Percentiles rank a stretch among this genome's conserved stretches.
These are phyloP conservation scores for Danio jaintianensis DNA, from an alignment of 2,797 vertebrate genomes.

Conservation along the genomic window DNA sequence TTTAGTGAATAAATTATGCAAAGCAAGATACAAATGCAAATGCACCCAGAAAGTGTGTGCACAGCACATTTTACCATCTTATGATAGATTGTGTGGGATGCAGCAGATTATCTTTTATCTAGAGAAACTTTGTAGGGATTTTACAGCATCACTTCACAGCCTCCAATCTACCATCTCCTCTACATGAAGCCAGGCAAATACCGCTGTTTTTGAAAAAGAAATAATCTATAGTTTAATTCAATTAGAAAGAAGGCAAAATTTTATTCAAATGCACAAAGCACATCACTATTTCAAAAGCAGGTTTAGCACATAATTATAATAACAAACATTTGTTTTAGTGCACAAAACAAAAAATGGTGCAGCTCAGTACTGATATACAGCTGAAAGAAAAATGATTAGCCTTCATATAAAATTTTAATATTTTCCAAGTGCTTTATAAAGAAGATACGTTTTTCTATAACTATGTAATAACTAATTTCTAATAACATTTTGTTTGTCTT, in stretches of 20 bases:
- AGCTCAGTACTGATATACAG: not conserved
- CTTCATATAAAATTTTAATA: too few species aligned
- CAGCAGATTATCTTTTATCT: slow-evolving; percentile 1
- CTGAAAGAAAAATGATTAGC: too few species aligned
- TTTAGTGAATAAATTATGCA: not conserved
- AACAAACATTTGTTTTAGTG: not conserved
- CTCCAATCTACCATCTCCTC: not conserved
- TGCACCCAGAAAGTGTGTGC: not conserved
- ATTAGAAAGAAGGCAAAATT: not conserved
- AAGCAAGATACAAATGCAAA: not conserved
- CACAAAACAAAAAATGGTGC: not conserved
- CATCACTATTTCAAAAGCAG: not conserved
- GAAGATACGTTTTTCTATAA: too few species aligned
- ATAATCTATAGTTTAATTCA: not conserved
- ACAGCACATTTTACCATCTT: not conserved
- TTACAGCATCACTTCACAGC: not conserved
- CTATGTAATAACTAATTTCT: too few species aligned
- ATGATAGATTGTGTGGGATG: not conserved
- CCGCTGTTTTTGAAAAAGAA: not conserved
- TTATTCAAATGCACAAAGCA: not conserved
- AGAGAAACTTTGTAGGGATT: not conserved
- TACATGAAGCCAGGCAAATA: not conserved
- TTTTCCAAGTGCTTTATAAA: too few species aligned
- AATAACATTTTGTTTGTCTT: too few species aligned
- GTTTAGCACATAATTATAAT: not conserved